A percentile compares a stretch with the other conserved stretches of the same genome.
These are phyloP conservation scores for Onychomys torridus DNA, from an alignment of 2,797 vertebrate species.

Conservation along the genomic window DNA sequence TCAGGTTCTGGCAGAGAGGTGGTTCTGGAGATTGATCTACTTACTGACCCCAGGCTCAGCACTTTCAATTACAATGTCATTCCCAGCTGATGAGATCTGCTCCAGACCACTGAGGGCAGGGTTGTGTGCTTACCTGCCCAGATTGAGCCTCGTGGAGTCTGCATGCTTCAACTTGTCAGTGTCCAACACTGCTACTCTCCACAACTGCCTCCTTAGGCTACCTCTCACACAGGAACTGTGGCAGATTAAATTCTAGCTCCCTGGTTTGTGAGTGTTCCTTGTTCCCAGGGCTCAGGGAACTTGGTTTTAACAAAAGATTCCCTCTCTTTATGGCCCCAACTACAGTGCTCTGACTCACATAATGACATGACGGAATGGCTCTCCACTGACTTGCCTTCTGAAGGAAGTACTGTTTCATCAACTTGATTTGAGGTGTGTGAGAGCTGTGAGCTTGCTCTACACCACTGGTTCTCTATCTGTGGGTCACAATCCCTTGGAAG, in stretches of 20 bases:
- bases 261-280: neutral
- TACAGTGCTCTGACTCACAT: neutral
- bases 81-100: neutral
- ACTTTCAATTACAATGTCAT: neutral
- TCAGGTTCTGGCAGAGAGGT: too few species aligned
- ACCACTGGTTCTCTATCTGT: neutral
- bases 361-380: too few species aligned
- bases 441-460: neutral
- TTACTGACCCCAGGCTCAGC: neutral
- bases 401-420: neutral
- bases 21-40: neutral
- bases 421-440: too few species aligned
- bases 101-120: neutral
- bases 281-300: neutral
- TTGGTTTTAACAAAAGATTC: neutral
- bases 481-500: neutral
- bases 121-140: neutral
- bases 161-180: neutral
- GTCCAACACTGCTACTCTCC: neutral
- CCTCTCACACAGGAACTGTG: neutral
- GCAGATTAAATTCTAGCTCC: neutral
- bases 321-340: neutral
- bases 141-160: too few species aligned
- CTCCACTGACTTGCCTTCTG: neutral
- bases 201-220: neutral